phyloP scores from a whole-genome alignment of 2,797 vertebrate genomes.

The Artibeus lituratus region DNA sequence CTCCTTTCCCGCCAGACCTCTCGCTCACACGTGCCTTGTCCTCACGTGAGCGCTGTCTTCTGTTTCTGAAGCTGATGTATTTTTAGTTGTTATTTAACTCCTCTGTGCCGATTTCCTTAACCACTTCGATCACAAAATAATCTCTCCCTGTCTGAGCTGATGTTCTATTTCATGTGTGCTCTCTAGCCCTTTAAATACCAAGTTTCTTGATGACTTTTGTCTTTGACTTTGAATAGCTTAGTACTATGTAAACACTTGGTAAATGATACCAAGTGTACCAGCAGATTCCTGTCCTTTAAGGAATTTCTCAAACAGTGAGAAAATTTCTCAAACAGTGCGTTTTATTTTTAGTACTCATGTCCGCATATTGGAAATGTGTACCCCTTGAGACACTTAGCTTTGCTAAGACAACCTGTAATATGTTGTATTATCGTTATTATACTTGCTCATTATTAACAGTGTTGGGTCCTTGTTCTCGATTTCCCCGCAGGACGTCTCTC shows the following conservation, averaged over 20 bases:
- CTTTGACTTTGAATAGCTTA: background rate
- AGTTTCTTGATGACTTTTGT: background rate
- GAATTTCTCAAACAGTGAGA: background rate
- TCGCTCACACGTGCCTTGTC: background rate
- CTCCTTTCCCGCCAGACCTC: background rate
- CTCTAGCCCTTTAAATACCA: background rate
- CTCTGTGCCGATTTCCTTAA: background rate
- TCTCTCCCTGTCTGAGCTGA: background rate
- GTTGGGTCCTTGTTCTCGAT: background rate
- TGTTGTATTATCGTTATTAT: background rate
- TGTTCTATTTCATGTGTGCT: background rate
- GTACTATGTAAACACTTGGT: background rate
- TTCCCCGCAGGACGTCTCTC: conserved; percentile 85
- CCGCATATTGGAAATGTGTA: background rate
- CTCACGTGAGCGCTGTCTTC: background rate
- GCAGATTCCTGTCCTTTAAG: conserved; percentile 7
- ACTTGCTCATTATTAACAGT: background rate
- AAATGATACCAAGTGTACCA: background rate
- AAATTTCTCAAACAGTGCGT: background rate
- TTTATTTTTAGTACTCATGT: background rate
- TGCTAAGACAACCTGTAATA: background rate
- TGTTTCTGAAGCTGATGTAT: background rate
- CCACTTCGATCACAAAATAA: background rate
- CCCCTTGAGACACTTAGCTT: conserved; percentile 6
- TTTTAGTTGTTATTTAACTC: background rate